Evolutionary conservation across 1,140 invertebrate species (phyloP), one percentile per base, ranked within the genome.

Genomic region (Onthophagus taurus): DNA sequence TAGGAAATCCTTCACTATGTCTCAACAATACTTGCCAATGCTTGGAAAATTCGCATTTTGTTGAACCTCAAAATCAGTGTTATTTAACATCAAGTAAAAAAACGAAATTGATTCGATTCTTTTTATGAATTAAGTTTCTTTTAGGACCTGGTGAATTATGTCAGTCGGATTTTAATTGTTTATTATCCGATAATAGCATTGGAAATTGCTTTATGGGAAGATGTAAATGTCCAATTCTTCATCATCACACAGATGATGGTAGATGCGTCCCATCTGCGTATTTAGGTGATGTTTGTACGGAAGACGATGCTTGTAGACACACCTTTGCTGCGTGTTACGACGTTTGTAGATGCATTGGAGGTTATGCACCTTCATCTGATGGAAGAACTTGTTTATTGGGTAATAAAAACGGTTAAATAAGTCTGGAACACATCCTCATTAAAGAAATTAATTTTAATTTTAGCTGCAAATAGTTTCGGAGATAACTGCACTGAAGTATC

Each of bases 121-220:
- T 26, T 26, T 26, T 26, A 26, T 26, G n/a, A 26, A n/a, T n/a
- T n/a, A n/a, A n/a, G n/a, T n/a, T n/a, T n/a, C 14, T 34, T 2
- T 20, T 23, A 37, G 35, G 35, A 21, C 35, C 35, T 23, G 35
- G 35, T 1, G 35, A 37, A 11, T 21, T 37, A 8, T 37, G 35
- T 20, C 20, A 19, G 2, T 17, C 23, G 11, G 20, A 37, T 23
- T 37, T 37, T 13, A 37, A 37, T 13, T 37, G 35, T 23, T 37
- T 37, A 37, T 13, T 37, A 19, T 21, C 18, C 19, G 35, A 37
- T 13, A 19, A 19, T 2, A 12, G 18, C 6, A 37, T 37, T 7
- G 35, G 35, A 3, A 37, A 7, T 19, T 37, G 35, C 12, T 19
- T 21, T 12, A 37, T 37, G 11, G 35, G 35, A 11, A 9, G 35